Percentiles rank a stretch among this genome's conserved stretches.
Conservation (phyloP, 1,140 invertebrate genomes). For the Drosophila watanabei region DNA sequence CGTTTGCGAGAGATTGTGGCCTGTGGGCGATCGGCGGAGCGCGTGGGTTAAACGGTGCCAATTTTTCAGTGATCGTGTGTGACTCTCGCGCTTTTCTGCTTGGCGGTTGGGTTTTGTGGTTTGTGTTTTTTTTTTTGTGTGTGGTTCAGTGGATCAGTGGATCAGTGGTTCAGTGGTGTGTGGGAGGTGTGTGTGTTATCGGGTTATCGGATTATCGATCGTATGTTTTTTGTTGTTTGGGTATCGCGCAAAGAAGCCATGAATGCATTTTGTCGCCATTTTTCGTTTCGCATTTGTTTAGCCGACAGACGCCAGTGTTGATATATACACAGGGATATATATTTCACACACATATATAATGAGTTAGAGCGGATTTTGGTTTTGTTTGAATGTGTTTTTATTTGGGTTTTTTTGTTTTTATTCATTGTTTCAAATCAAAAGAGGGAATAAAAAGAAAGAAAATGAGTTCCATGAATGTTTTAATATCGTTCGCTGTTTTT, state of each 20-base stretch:
- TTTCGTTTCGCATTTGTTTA: constrained; percentile 74
- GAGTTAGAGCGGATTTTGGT: constrained; percentile 44
- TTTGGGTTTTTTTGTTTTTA: constrained; percentile 34
- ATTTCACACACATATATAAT: constrained; percentile 44
- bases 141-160: constrained; percentile 24
- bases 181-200: constrained; percentile 29
- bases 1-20: constrained; percentile 95
- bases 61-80: constrained; percentile 85
- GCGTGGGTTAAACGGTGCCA: constrained; percentile 86
- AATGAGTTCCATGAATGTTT: constrained; percentile 72
- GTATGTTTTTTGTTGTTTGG: constrained; percentile 41
- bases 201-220: constrained; percentile 42
- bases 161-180: constrained; percentile 25
- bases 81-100: constrained; percentile 85
- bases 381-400: constrained; percentile 58
- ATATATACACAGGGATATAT: constrained; percentile 41
- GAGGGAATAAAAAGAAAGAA: constrained; percentile 75
- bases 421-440: constrained; percentile 60
- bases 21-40: constrained; percentile 88
- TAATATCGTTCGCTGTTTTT: constrained; percentile 30
- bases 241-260: constrained; percentile 75
- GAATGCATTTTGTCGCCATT: constrained; percentile 81
- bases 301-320: constrained; percentile 59
- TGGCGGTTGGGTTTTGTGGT: constrained; percentile 28
- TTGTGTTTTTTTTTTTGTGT: constrained; percentile 17